A percentile compares a stretch with the other conserved stretches of the same genome.
These are phyloP conservation scores for Heliconius ismenius DNA, from an alignment of 2,888 invertebrate species.

Conservation along the genomic window DNA sequence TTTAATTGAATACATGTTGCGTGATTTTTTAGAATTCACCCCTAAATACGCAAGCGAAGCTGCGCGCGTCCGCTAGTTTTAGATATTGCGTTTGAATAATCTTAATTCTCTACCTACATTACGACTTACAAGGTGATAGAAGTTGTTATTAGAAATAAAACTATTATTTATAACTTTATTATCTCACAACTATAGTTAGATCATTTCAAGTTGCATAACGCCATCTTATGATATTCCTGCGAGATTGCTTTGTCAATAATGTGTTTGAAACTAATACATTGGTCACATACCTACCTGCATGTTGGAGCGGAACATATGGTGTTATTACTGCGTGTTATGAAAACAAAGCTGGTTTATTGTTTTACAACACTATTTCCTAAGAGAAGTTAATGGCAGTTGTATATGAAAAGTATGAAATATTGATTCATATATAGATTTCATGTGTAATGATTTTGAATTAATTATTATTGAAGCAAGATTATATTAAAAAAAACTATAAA, in stretches of 20 bases:
- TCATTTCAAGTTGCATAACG: conserved; percentile 26
- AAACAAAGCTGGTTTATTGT: conserved; percentile 5
- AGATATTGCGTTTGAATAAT: too few relatives aligned
- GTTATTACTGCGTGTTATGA: conserved; percentile 17
- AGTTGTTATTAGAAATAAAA: not conserved
- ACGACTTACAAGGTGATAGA: too few relatives aligned
- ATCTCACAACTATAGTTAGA: not conserved
- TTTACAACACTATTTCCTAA: conserved; percentile 12
- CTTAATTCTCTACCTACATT: too few relatives aligned
- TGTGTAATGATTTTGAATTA: not conserved
- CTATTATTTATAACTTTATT: not conserved
- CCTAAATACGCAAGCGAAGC: too few relatives aligned
- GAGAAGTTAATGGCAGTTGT: not conserved
- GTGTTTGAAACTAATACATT: conserved; percentile 48
- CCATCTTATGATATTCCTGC: conserved; percentile 23
- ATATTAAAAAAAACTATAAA: too few relatives aligned
- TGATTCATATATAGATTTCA: not conserved
- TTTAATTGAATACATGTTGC: too few relatives aligned
- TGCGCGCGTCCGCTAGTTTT: too few relatives aligned
- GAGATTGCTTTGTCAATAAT: conserved; percentile 46
- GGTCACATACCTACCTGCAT: conserved; percentile 46
- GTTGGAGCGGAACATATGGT: not conserved
- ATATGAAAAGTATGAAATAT: not conserved
- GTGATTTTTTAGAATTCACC: too few relatives aligned
- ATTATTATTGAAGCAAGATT: too few relatives aligned